Percentiles rank a stretch among this genome's conserved stretches.
phyloP scores from a whole-genome alignment of 37 sponge, comb jelly and placozoan species.

The Axinella damicornis region DNA sequence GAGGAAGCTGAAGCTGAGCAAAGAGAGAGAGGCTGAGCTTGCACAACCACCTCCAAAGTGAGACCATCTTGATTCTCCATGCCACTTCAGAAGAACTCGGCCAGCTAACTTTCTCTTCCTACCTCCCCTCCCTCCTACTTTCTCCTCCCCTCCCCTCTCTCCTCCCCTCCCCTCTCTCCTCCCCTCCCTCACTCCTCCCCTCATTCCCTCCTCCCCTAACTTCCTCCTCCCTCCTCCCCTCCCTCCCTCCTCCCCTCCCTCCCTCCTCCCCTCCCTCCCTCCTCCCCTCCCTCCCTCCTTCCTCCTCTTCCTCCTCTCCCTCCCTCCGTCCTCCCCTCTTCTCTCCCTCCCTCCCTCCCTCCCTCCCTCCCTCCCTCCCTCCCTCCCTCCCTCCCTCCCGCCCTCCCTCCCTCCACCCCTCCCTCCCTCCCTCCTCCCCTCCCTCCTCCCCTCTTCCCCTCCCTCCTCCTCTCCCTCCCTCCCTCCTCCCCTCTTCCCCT shows the following conservation, averaged over 20 bases:
- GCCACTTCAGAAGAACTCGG: no score
- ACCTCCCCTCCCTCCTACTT: no score
- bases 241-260: no score
- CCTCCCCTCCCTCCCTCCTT: not conserved
- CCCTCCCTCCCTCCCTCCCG: not conserved
- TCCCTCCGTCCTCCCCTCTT: no score
- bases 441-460: not conserved
- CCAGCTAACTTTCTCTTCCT: not conserved
- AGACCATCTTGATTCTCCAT: no score
- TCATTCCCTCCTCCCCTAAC: not conserved
- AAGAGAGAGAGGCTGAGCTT: constrained; percentile 49
- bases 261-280: not conserved
- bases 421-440: not conserved
- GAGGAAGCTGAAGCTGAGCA: constrained; percentile 68
- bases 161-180: not conserved
- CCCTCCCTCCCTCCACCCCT: no score
- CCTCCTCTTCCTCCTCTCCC: not conserved
- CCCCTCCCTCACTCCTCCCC: no score
- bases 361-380: not conserved
- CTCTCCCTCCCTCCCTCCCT: not conserved
- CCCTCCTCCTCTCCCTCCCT: not conserved
- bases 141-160: not conserved
- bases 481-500: not conserved
- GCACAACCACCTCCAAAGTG: not conserved
- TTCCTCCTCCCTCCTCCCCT: not conserved